These are phyloP conservation scores for Synergus gifuensis DNA, from an alignment of 2,888 invertebrate genomes.

Conservation along the genomic window DNA sequence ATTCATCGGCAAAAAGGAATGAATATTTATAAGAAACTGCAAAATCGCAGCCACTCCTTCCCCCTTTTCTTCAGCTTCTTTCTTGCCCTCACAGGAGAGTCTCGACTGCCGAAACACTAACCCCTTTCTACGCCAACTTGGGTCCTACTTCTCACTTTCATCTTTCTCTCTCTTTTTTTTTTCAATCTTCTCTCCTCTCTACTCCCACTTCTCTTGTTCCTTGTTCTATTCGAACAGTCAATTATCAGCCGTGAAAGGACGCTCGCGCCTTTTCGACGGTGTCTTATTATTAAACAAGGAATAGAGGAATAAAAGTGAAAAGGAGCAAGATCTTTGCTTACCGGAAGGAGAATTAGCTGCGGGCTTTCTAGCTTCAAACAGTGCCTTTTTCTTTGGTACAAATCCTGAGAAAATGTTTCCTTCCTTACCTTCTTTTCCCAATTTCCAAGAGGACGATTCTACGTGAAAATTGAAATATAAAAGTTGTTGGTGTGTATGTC, in stretches of 20 bases:
- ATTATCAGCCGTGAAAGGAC: conserved; percentile 18
- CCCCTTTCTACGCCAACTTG: conserved; percentile 44
- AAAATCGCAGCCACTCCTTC: conserved; percentile 68
- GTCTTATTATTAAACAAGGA: conserved; percentile 19
- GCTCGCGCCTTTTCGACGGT: conserved; percentile 19
- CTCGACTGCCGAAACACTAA: conserved; percentile 9
- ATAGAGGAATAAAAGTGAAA: background rate
- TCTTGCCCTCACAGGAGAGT: conserved; percentile 23
- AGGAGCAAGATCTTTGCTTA: conserved; percentile 1
- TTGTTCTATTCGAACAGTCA: conserved; percentile 18
- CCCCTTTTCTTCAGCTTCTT: conserved; percentile 35
- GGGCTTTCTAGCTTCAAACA: background rate
- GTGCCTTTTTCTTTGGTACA: background rate
- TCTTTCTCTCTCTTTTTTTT: conserved; percentile 34
- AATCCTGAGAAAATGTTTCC: background rate
- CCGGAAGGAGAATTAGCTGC: conserved; percentile 19
- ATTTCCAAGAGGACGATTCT: background rate
- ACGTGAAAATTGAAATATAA: background rate
- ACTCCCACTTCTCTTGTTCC: conserved; percentile 1
- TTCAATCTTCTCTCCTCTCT: conserved; percentile 43
- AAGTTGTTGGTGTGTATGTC: background rate
- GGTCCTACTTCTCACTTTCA: conserved; percentile 45
- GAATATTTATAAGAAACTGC: conserved; percentile 78
- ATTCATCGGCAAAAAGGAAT: conserved; percentile 73
- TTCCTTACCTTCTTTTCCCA: background rate